Conservation (phyloP, 2,888 invertebrate species). For the Lepidonotus clava region DNA sequence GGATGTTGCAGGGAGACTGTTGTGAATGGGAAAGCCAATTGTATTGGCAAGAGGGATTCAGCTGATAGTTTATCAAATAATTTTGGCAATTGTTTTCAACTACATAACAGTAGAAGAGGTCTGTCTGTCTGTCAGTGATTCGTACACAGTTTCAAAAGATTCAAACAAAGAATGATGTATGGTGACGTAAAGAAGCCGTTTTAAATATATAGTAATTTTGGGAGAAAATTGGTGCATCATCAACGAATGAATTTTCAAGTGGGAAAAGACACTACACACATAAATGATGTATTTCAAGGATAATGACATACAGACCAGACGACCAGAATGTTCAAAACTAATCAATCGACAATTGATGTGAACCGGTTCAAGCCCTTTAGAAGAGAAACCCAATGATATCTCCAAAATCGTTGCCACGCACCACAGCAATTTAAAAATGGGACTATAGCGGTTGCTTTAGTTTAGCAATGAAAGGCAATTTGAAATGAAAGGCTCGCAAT, state of each 20-base stretch:
- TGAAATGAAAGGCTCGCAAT: background rate
- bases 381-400: background rate
- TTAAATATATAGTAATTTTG: conserved; percentile 6
- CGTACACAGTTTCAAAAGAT: conserved; percentile 36
- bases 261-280: conserved; percentile 7
- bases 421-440: conserved; percentile 9
- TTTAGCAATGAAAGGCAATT: background rate
- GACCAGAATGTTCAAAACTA: conserved; percentile 30
- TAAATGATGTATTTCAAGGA: background rate
- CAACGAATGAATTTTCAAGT: background rate
- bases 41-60: background rate
- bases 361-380: background rate
- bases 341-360: background rate
- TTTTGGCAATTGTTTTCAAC: conserved; percentile 12
- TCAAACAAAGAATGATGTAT: background rate
- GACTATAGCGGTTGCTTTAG: background rate
- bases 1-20: conserved; percentile 6
- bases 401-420: conserved; percentile 34
- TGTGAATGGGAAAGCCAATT: background rate
- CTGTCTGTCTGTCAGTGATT: background rate
- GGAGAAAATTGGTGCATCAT: conserved; percentile 20
- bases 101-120: background rate
- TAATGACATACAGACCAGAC: conserved; percentile 33
- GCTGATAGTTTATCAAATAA: background rate
- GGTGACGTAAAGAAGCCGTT: background rate